phyloP scores from a whole-genome alignment of 2,797 vertebrate species.

The Myotis vivesi region DNA sequence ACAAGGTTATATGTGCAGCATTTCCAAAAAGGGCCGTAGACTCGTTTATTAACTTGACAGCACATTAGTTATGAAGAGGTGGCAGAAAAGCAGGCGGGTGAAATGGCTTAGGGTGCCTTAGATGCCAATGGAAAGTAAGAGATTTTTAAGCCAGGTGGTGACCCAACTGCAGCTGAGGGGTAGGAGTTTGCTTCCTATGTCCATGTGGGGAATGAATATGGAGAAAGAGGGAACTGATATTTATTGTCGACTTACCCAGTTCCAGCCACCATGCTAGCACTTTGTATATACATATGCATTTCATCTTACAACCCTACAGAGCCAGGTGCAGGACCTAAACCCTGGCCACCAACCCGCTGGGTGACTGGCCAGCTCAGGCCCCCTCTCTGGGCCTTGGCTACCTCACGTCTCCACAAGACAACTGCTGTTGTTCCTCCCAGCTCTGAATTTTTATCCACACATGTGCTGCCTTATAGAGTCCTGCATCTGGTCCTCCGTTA shows the following conservation, averaged over 20 bases:
- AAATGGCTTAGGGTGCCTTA: background rate
- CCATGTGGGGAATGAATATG: background rate
- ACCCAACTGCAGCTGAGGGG: background rate
- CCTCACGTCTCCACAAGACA: background rate
- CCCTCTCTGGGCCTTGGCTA: background rate
- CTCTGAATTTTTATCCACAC: background rate
- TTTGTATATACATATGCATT: fast-evolving
- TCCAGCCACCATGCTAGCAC: background rate
- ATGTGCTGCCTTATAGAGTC: no score
- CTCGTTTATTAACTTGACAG: background rate
- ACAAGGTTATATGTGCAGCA: background rate
- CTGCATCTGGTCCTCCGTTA: background rate
- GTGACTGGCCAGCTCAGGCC: background rate
- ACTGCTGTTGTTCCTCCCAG: background rate
- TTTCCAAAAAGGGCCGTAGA: background rate
- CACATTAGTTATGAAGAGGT: background rate
- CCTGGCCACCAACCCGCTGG: background rate
- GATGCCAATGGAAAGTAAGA: background rate
- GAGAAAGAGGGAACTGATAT: background rate
- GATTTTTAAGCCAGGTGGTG: background rate
- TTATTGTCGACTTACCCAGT: fast-evolving
- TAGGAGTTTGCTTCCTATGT: background rate
- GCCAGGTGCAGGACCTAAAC: background rate
- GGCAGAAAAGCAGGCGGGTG: background rate
- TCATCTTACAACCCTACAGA: background rate